Percentiles rank a stretch among this genome's conserved stretches.
Evolutionary conservation across 2,113 vertebrate genomes (phyloP).

Genomic region (Gobius niger): DNA sequence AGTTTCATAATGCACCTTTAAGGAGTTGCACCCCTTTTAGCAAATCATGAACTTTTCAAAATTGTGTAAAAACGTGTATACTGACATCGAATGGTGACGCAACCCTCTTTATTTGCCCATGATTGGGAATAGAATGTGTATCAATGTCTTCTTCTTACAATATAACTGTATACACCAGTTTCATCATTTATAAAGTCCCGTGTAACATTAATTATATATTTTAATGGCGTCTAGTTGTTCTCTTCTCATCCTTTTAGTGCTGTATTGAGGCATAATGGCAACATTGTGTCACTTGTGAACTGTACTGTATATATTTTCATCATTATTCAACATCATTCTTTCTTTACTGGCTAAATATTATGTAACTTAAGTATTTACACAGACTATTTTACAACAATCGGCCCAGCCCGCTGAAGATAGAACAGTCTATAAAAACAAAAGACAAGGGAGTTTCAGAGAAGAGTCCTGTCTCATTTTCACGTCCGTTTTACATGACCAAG

Average conservation of each 20-base stretch:
- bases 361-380: conserved; percentile 82
- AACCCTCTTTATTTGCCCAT: neutral
- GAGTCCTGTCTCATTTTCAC: conserved; percentile 16
- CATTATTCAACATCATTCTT: conserved; percentile 8
- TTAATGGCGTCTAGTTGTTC: neutral
- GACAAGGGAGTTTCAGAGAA: conserved; percentile 20
- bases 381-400: conserved; percentile 74
- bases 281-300: neutral
- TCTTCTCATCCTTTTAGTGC: neutral
- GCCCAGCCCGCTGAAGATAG: conserved; percentile 64
- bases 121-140: neutral
- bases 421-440: conserved; percentile 57
- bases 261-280: conserved; percentile 1
- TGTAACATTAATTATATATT: conserved; percentile 42
- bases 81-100: too few relatives aligned
- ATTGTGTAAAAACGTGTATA: too few relatives aligned
- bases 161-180: neutral
- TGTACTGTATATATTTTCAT: conserved; percentile 39
- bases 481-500: conserved; percentile 72
- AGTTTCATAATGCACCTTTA: too few relatives aligned
- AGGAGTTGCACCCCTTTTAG: too few relatives aligned
- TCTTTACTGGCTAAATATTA: conserved; percentile 46
- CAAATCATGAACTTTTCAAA: too few relatives aligned
- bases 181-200: neutral
- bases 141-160: neutral